Evolutionary conservation across 1,140 invertebrate species (phyloP), one percentile per base, ranked within the genome.

Genomic region (Harlomillsia oculata): DNA sequence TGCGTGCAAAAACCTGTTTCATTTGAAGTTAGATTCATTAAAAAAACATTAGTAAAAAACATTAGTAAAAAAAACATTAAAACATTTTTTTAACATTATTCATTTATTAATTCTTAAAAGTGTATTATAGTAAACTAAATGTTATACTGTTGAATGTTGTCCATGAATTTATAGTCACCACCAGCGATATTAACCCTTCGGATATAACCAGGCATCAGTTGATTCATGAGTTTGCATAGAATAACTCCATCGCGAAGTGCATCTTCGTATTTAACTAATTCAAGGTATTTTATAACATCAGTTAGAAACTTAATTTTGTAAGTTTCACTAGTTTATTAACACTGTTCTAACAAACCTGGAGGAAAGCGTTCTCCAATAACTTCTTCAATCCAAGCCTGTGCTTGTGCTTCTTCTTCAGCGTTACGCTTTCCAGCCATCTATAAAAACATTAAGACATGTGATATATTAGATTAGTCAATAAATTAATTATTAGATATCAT

Each of bases 151-250:
- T 81, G 85, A 40, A 93, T 83, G 68, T 95, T 95, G 68, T 95
- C 89, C 89, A 94, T 94, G 76, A 91, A 82, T 67, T 91, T 92
- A 72, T 93, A 95, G 64, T 92, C 88, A 0, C 86, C 87, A 3
- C 89, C 89, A 2, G 82, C 82, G 1, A 79, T 78, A 70, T 93
- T 91, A 65, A 94, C 84, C 71, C 87, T 92, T n/a, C 80, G 74
- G 53, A 94, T 82, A 61, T 83, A 79, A 25, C 89, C 89, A 2
- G 90, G 89, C 62, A 81, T 74, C 5, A 95, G 73, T 67, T 82
- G 81, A 72, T 93, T 91, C 83, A 94, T 93, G 43, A 95, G 70
- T 66, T 83, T 84, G 70, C 84, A 88, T 0, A 87, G 73, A 8
- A 87, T 74, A 48, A 87, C 79, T 16, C 92, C 91, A 71, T 95